Evolutionary conservation across 2,113 vertebrate species (phyloP).

Genomic region (Capricornis sumatraensis): DNA sequence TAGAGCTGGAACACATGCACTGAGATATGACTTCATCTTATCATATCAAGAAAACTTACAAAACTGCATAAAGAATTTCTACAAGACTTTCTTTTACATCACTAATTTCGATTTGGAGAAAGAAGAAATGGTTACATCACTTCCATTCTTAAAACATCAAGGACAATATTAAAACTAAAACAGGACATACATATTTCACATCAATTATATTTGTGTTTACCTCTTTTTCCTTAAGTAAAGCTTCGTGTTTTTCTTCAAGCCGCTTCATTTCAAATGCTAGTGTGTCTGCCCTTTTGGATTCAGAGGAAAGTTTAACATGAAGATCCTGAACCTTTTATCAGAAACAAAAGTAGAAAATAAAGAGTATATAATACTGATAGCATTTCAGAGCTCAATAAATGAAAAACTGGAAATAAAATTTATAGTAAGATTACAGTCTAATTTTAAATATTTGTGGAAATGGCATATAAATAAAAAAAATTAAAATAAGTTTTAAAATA

Average conservation of each 20-base stretch:
- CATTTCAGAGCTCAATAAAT: not conserved
- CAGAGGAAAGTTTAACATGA: slow-evolving; percentile 92
- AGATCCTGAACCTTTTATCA: slow-evolving; percentile 91
- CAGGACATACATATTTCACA: not conserved
- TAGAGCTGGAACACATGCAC: not conserved
- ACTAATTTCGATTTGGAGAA: not conserved
- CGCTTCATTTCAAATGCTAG: slow-evolving; percentile 93
- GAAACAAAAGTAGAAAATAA: slow-evolving; percentile 37
- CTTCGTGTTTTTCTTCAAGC: slow-evolving; percentile 93
- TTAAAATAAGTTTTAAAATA: slow-evolving; percentile 14
- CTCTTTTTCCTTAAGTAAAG: slow-evolving; percentile 95
- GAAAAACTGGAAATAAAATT: not conserved
- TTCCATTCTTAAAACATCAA: not conserved
- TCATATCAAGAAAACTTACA: not conserved
- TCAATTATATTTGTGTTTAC: slow-evolving; percentile 72
- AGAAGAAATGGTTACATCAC: not conserved
- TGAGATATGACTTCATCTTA: not conserved
- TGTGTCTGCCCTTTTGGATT: slow-evolving; percentile 93
- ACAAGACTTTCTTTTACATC: not conserved
- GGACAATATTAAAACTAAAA: not conserved
- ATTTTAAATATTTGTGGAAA: not conserved
- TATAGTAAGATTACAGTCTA: not conserved
- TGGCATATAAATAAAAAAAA: not conserved
- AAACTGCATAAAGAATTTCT: not conserved
- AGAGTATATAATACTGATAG: not conserved